Base-by-base conservation (phyloP, 2,888 invertebrate species). In the Archaeoteleia sp. region DNA sequence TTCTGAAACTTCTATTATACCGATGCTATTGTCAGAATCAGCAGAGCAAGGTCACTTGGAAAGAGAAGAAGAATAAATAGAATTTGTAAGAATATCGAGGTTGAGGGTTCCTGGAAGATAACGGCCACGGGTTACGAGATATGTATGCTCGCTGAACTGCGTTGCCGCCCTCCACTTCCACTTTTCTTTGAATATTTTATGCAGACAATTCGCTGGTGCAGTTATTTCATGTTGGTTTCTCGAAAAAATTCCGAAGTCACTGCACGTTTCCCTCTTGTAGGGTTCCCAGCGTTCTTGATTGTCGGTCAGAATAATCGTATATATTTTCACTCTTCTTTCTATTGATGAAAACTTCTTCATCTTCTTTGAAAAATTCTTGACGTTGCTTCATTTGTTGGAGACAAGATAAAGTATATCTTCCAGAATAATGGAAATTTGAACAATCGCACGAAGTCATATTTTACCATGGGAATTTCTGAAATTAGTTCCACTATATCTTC, bases 121-220 rank as follows among this genome's bases (percentile, higher is more conserved):
- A 79, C 78, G 76, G 79, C 74, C 74, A 73, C 58, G 74, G 73
- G 74, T 72, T 74, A 74, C 74, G 71, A 75, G 66, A 76, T 75
- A 70, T 76, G 69, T 66, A 75, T 66, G 72, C 70, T 72, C 72
- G 74, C 71, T 74, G 73, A 73, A 65, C 65, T 72, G 69, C 55
- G 67, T 66, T 53, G 57, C 61, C 62, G 60, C 69, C 67, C 66
- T 68, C 45, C 57, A 53, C 63, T 63, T 57, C 73, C 65, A 73
- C 72, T 76, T 67, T 45, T 72, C 76, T 73, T 73, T 83, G 83
- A 82, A 83, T 82, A 81, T 82, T 83, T 83, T 80, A 83, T 81
- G 74, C 77, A 78, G 81, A 83, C 82, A 82, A 83, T 83, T 83
- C 82, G 76, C 79, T 72, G 74, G 74, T 80, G 82, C 80, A 81